Conservation (phyloP, 2,888 invertebrate species). For the Leuctra nigra region DNA sequence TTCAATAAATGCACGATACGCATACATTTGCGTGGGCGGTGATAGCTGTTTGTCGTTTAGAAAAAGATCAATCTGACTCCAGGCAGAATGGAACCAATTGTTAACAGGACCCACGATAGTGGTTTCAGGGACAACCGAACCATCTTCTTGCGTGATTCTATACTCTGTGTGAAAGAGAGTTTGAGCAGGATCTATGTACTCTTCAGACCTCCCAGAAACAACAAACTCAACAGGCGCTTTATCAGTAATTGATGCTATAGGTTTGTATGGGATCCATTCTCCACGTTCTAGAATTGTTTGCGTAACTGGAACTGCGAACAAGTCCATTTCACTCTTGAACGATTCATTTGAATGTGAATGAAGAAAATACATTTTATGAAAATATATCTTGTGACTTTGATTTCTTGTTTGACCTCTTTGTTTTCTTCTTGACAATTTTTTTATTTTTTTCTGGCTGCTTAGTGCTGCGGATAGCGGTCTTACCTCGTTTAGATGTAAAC, state of each 20-base stretch:
- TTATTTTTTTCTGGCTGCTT: neutral
- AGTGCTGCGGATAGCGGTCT: neutral
- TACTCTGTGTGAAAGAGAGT: conserved; percentile 4
- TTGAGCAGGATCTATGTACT: conserved; percentile 6
- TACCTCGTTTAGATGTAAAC: no score
- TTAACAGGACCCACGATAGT: conserved; percentile 29
- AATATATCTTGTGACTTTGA: neutral
- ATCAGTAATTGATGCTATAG: neutral
- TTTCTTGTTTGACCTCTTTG: neutral
- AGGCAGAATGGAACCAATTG: conserved; percentile 30
- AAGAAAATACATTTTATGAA: neutral
- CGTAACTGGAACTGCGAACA: conserved; percentile 30
- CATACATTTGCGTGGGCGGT: conserved; percentile 19
- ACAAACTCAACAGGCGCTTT: conserved; percentile 6
- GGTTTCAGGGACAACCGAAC: neutral
- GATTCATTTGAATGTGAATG: neutral
- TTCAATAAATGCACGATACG: conserved; percentile 32
- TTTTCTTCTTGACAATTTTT: conserved; percentile 1
- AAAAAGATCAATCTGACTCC: conserved; percentile 32
- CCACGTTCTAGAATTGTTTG: conserved; percentile 26
- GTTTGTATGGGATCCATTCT: conserved; percentile 29
- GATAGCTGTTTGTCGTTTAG: conserved; percentile 33
- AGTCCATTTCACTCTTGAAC: conserved; percentile 24
- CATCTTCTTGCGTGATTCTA: conserved; percentile 4
- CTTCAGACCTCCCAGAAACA: neutral